Evolutionary conservation across 2,888 invertebrate species (phyloP).

Genomic region (Rotaria socialis): DNA sequence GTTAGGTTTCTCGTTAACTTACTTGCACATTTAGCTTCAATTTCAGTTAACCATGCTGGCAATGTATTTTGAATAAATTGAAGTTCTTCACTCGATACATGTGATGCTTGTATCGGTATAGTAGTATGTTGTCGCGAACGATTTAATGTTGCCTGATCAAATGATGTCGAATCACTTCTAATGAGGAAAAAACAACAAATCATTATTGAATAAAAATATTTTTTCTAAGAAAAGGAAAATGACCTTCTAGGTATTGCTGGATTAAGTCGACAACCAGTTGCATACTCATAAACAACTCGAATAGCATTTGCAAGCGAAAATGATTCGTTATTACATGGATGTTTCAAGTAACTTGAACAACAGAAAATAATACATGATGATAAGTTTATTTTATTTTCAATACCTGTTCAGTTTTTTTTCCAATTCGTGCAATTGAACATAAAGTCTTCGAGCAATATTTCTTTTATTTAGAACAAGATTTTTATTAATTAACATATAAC

Average conservation of each 20-base stretch:
- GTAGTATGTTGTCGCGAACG: not conserved
- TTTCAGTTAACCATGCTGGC: constrained; percentile 9
- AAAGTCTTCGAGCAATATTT: constrained; percentile 57
- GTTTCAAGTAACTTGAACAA: not conserved
- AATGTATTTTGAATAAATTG: not conserved
- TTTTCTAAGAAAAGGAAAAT: not conserved
- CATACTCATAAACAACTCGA: constrained; percentile 23
- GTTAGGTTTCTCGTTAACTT: not conserved
- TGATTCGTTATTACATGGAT: constrained; percentile 22
- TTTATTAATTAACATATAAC: constrained; percentile 60
- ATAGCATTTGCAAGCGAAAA: constrained; percentile 10
- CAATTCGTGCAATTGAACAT: constrained; percentile 54
- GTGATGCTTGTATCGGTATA: not conserved
- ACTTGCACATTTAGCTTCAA: not conserved
- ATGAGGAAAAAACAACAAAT: not conserved
- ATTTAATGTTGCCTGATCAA: not conserved
- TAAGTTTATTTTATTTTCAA: not conserved
- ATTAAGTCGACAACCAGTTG: constrained; percentile 19
- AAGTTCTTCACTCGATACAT: not conserved
- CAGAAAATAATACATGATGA: too few species aligned
- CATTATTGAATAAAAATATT: not conserved
- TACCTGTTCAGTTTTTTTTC: constrained; percentile 55
- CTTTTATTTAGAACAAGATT: constrained; percentile 56
- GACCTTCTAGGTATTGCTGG: not conserved
- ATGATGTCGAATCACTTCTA: not conserved